phyloP scores from a whole-genome alignment of 2,113 vertebrate genomes.

The Blennius ocellaris region DNA sequence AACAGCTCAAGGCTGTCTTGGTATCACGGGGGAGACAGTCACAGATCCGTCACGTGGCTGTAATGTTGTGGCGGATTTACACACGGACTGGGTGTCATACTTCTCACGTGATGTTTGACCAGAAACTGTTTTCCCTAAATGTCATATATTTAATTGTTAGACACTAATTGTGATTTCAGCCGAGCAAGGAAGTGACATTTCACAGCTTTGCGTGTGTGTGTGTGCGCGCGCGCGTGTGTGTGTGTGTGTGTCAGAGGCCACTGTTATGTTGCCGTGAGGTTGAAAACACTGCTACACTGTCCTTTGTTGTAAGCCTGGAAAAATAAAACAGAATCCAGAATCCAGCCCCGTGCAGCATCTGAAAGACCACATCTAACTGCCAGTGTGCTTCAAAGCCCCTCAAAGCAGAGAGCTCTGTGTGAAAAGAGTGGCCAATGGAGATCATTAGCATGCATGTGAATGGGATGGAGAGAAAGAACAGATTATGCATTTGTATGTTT shows the following conservation, averaged over 20 bases:
- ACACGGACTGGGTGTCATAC: neutral
- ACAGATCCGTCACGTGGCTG: no score
- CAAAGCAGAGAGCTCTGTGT: conserved; percentile 43
- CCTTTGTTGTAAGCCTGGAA: conserved; percentile 39
- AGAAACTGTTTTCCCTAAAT: neutral
- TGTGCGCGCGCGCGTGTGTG: neutral
- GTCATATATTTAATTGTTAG: conserved; percentile 16
- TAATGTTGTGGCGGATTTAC: neutral
- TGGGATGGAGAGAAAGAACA: conserved; percentile 72
- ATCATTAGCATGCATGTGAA: conserved; percentile 79
- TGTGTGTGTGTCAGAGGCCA: neutral
- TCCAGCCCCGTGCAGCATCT: conserved; percentile 27
- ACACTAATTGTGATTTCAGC: conserved; percentile 2
- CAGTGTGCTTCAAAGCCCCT: conserved; percentile 64
- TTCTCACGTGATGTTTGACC: neutral
- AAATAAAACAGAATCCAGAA: conserved; percentile 44
- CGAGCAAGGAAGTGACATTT: conserved; percentile 28
- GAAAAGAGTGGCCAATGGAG: conserved; percentile 66
- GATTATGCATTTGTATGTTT: conserved; percentile 86
- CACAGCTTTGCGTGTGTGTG: conserved; percentile 2
- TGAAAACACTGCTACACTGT: conserved; percentile 43
- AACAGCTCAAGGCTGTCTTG: no score
- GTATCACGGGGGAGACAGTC: no score
- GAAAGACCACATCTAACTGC: conserved; percentile 39
- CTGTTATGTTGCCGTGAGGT: conserved; percentile 39